These are phyloP conservation scores for Micromesistius poutassou DNA, from an alignment of 2,797 vertebrate genomes.

Conservation along the genomic window DNA sequence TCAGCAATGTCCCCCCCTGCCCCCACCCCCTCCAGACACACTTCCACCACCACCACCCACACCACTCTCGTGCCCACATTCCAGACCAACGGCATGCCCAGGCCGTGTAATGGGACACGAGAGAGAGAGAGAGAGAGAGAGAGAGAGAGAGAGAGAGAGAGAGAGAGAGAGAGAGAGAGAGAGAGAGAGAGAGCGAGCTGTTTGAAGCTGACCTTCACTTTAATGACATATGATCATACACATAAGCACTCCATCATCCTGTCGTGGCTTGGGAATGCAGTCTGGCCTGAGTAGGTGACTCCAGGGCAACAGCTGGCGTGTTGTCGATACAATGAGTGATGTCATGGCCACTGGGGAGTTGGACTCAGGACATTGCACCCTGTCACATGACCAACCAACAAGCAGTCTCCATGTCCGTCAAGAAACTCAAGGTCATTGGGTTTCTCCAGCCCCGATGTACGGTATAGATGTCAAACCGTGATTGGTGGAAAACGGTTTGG, in stretches of 20 bases:
- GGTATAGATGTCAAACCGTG: neutral
- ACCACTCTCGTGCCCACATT: slow-evolving; percentile 66
- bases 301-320: slow-evolving; percentile 61
- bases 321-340: slow-evolving; percentile 60
- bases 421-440: neutral
- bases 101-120: slow-evolving; percentile 72
- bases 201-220: slow-evolving; percentile 77
- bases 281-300: slow-evolving; percentile 39
- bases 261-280: slow-evolving; percentile 58
- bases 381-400: neutral
- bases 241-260: slow-evolving; percentile 37
- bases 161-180: slow-evolving; percentile 64
- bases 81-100: slow-evolving; percentile 62
- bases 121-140: slow-evolving; percentile 63
- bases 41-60: slow-evolving; percentile 30
- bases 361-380: slow-evolving; percentile 30
- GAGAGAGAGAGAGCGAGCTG: slow-evolving; percentile 38
- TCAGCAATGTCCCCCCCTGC: slow-evolving; percentile 19
- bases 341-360: slow-evolving; percentile 52
- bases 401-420: neutral
- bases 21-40: neutral
- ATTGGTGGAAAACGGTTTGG: neutral
- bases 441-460: neutral
- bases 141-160: slow-evolving; percentile 42
- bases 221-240: slow-evolving; percentile 69